Percentiles rank a stretch among this genome's conserved stretches.
Conservation (phyloP, 1,140 invertebrate genomes). For the Thalassaphorura encarpata region DNA sequence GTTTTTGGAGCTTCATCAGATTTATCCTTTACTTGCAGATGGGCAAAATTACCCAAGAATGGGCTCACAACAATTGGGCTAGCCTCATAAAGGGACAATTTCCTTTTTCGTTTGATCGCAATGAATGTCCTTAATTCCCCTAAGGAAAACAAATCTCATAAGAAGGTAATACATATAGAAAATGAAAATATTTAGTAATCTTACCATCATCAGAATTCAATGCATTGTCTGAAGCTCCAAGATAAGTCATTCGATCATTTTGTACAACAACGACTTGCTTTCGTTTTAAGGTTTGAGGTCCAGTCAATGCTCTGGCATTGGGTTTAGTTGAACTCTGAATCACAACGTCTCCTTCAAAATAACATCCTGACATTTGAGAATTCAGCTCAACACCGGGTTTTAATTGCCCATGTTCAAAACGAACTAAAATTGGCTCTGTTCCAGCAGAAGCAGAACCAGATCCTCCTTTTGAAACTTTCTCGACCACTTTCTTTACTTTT, state of each 20-base stretch:
- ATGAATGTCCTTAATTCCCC: constrained; percentile 16
- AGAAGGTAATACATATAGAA: too few species aligned
- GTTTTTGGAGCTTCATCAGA: background rate
- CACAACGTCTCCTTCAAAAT: constrained; percentile 1
- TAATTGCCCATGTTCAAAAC: constrained; percentile 23
- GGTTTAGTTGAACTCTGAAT: background rate
- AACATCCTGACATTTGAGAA: background rate
- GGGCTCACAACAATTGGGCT: constrained; percentile 20
- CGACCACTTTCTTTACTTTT: constrained; percentile 11
- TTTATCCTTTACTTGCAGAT: constrained; percentile 13
- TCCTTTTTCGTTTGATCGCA: constrained; percentile 14
- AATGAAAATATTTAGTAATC: too few species aligned
- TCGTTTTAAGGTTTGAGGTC: background rate
- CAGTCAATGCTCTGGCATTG: background rate
- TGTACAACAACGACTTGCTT: constrained; percentile 9
- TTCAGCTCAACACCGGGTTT: constrained; percentile 9
- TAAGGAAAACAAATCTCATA: background rate
- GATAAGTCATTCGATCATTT: constrained; percentile 12
- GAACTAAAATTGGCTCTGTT: constrained; percentile 6
- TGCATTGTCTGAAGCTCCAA: constrained; percentile 5
- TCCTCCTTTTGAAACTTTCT: too few species aligned
- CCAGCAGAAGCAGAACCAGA: background rate
- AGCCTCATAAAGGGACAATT: constrained; percentile 23
- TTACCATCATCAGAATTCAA: background rate
- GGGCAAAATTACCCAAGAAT: constrained; percentile 8